phyloP scores from a whole-genome alignment of 2,888 invertebrate species.

The Mellilla xanthometata region DNA sequence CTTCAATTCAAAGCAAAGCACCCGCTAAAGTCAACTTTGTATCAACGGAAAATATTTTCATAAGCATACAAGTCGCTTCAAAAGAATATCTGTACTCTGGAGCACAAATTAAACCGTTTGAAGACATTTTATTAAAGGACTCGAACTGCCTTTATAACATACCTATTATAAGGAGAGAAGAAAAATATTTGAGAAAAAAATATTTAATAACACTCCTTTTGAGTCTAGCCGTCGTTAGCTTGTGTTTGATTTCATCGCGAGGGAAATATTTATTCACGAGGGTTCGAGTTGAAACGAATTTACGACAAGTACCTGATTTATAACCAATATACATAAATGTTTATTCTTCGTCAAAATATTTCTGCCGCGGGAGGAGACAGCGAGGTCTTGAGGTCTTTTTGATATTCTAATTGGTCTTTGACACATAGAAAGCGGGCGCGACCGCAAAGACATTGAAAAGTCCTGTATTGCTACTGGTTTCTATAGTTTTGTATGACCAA shows the following conservation, averaged over 20 bases:
- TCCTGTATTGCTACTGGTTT: too few relatives aligned
- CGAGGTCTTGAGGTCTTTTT: too few relatives aligned
- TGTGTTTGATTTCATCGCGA: constrained; percentile 7
- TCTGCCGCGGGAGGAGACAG: too few relatives aligned
- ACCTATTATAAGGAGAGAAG: constrained; percentile 11
- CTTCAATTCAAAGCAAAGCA: neutral
- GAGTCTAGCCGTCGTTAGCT: constrained; percentile 11
- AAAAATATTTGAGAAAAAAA: constrained; percentile 14
- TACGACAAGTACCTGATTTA: too few relatives aligned
- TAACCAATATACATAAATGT: too few relatives aligned
- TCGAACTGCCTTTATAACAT: constrained; percentile 15
- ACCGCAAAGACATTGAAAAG: too few relatives aligned
- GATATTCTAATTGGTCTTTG: too few relatives aligned
- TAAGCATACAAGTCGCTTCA: constrained; percentile 14
- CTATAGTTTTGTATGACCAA: too few relatives aligned
- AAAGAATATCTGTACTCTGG: constrained; percentile 14
- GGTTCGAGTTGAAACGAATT: neutral
- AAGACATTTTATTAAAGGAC: constrained; percentile 20
- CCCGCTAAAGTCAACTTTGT: neutral
- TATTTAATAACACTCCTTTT: constrained; percentile 15
- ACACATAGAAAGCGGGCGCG: too few relatives aligned
- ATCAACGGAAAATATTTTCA: constrained; percentile 3
- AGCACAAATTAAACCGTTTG: constrained; percentile 22
- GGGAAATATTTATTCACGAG: constrained; percentile 1
- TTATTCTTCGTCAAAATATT: too few relatives aligned